phyloP scores from a whole-genome alignment of 2,113 vertebrate genomes.

The Zingel zingel region DNA sequence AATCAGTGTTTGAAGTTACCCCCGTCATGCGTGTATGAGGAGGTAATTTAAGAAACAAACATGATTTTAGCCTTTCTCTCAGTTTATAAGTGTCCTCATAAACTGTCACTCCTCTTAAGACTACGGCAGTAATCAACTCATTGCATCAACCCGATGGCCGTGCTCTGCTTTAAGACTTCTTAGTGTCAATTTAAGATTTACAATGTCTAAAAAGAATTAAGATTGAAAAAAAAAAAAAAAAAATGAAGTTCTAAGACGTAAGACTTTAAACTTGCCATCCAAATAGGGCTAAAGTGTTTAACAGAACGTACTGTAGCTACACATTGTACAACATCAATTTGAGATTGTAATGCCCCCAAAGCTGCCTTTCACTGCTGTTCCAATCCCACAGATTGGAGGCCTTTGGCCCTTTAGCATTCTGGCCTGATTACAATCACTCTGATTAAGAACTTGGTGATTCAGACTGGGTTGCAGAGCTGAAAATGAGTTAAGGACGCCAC shows the following conservation, averaged over 20 bases:
- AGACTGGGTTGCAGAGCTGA: conserved; percentile 90
- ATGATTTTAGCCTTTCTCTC: conserved; percentile 51
- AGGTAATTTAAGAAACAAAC: conserved; percentile 48
- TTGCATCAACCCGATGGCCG: conserved; percentile 68
- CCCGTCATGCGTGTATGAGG: conserved; percentile 9
- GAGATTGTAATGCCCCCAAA: conserved; percentile 93
- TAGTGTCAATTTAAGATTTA: conserved; percentile 85
- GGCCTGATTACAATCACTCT: conserved; percentile 94
- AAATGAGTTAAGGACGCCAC: conserved; percentile 72
- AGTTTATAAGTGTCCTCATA: conserved; percentile 51
- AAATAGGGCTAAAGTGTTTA: conserved; percentile 82
- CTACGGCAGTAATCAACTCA: conserved; percentile 76
- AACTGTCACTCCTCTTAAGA: conserved; percentile 77
- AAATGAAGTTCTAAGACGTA: conserved; percentile 79
- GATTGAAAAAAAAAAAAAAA: conserved; percentile 48
- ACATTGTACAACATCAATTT: conserved; percentile 88
- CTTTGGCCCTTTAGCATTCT: conserved; percentile 93
- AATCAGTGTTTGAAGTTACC: conserved; percentile 30
- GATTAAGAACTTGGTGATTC: conserved; percentile 93
- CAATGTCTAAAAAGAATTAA: conserved; percentile 82
- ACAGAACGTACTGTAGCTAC: conserved; percentile 76
- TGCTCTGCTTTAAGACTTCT: conserved; percentile 86
- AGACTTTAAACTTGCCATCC: conserved; percentile 81
- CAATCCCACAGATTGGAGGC: conserved; percentile 88
- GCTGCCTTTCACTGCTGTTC: conserved; percentile 85